Base-by-base conservation (phyloP, 2,113 vertebrate species). In the Paracanthobrama guichenoti region DNA sequence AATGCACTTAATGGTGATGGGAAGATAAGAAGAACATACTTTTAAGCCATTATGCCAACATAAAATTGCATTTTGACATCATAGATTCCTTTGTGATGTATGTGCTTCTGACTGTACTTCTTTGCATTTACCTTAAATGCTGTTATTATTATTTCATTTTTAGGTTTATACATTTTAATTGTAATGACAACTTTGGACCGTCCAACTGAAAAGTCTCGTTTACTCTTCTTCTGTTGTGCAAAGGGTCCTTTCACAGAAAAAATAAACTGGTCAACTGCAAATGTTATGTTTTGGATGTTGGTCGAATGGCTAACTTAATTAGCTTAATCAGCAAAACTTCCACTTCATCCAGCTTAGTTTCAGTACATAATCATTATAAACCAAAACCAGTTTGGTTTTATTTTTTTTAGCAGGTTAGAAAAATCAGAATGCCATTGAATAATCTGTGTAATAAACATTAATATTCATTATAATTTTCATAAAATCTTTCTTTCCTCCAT, bases 401-500 rank as follows among this genome's bases (percentile, higher is more conserved):
- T n/a, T 14, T 64, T 28, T 64, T 64, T 31, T 26, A 64, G 62
- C 72, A 53, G 50, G 16, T 53, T 53, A 16, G 16, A 53, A 53
- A 53, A 18, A 53, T 50, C 50, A 1, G 7, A 75, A 75, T 35
- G 12, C 18, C 13, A 26, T 2, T 77, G 7, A 57, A 59, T 22
- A 35, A 59, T 13, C 35, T 24, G 22, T 78, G 26, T 35, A 35
- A 16, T 39, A n/a, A 59, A 28, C 16, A 10, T 59, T 35, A 31
- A 6, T 31, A 39, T 76, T 69, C 4, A 6, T 69, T 69, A 69
- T 39, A 39, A 73, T 73, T 1, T 7, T 46, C 1, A 42, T 73
- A 6, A 28, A 22, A 44, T 3, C 24, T 46, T 62, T 81, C 4
- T 24, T 83, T 85, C 53, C 67, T 90, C 89, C 91, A 92, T 90